Evolutionary conservation across 2,113 vertebrate species (phyloP).

Genomic region (Pelmatolapia mariae): DNA sequence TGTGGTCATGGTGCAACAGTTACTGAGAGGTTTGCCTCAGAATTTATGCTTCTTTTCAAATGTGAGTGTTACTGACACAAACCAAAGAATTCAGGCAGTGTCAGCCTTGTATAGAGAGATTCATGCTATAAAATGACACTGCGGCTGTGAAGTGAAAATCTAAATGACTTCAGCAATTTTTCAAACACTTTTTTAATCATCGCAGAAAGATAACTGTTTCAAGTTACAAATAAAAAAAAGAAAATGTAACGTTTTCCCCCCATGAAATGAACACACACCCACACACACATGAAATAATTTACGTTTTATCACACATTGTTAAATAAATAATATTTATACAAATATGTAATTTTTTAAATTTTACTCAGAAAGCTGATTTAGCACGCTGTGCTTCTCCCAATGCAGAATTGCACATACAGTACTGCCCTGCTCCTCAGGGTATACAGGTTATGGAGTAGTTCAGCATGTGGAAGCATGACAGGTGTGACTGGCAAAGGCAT

Average conservation of each 20-base stretch:
- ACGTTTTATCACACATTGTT: neutral
- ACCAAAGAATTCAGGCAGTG: neutral
- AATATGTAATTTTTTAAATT: neutral
- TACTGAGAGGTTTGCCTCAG: neutral
- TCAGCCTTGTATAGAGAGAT: neutral
- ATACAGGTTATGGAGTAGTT: neutral
- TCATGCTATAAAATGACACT: neutral
- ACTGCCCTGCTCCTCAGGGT: conserved; percentile 9
- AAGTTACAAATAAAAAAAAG: neutral
- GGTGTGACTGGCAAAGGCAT: conserved; percentile 16
- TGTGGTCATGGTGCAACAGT: neutral
- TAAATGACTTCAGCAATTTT: neutral
- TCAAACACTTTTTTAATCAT: conserved; percentile 14
- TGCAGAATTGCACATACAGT: conserved; percentile 22
- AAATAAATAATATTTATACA: conserved; percentile 28
- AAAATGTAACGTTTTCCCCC: neutral
- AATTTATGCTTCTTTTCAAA: neutral
- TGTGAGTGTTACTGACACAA: neutral
- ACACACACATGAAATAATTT: neutral
- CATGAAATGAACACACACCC: neutral
- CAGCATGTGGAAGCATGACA: conserved; percentile 9
- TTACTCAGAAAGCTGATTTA: conserved; percentile 4
- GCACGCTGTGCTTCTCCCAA: neutral
- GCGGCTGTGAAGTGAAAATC: neutral
- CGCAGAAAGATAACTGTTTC: neutral